These are phyloP conservation scores for Holotrichia oblita DNA, from an alignment of 1,140 invertebrate species.

Conservation along the genomic window DNA sequence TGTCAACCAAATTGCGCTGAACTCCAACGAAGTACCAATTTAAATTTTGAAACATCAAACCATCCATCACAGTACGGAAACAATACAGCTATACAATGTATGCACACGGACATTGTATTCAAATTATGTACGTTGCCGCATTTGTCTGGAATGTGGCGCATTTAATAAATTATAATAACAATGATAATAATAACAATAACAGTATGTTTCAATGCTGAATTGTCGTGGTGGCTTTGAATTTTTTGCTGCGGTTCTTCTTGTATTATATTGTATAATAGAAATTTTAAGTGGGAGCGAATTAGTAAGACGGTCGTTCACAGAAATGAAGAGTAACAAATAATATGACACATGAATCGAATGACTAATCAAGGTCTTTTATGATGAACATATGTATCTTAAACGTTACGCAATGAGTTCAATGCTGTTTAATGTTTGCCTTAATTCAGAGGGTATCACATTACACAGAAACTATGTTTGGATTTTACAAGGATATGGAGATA, in stretches of 20 bases:
- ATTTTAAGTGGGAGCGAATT: neutral
- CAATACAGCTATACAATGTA: neutral
- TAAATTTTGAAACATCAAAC: neutral
- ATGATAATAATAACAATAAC: neutral
- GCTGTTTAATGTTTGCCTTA: neutral
- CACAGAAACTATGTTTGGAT: neutral
- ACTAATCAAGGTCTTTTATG: constrained; percentile 2
- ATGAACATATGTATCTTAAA: neutral
- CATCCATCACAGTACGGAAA: neutral
- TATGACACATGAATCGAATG: constrained; percentile 15
- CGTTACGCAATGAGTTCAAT: neutral
- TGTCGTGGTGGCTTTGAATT: neutral
- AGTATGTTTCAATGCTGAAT: constrained; percentile 16
- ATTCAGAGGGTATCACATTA: neutral
- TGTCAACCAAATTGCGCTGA: no score
- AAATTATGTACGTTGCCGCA: constrained; percentile 9
- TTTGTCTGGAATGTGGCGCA: constrained; percentile 9
- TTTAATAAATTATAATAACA: constrained; percentile 1
- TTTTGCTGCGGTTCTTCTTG: neutral
- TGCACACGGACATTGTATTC: neutral
- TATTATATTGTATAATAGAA: constrained; percentile 15
- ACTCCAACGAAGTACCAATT: no score
- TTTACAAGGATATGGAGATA: no score
- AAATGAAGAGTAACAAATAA: neutral
- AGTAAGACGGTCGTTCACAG: neutral